These are phyloP conservation scores for Strigamia crassipes DNA, from an alignment of 2,888 invertebrate species.

Conservation along the genomic window DNA sequence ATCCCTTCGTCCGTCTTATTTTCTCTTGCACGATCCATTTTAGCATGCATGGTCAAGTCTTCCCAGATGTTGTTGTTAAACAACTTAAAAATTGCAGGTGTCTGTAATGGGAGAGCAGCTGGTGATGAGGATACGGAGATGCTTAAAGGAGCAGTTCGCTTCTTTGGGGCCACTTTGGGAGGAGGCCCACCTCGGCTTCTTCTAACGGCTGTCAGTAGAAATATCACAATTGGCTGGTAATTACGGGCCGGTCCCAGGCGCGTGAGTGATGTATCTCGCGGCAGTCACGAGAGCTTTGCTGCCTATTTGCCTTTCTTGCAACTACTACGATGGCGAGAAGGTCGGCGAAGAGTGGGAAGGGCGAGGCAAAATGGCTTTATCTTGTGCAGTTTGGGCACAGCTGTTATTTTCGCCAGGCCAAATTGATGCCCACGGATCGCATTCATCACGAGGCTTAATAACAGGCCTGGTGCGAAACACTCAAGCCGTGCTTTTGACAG, in stretches of 20 bases:
- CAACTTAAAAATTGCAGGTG: background rate
- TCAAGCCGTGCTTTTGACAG: slow-evolving; percentile 45
- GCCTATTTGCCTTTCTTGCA: slow-evolving; percentile 8
- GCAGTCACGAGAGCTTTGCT: slow-evolving; percentile 44
- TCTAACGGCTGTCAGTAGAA: slow-evolving; percentile 44
- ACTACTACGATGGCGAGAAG: background rate
- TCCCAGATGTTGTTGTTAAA: background rate
- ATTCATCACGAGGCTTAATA: slow-evolving; percentile 46
- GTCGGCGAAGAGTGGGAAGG: background rate
- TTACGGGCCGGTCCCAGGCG: slow-evolving; percentile 32
- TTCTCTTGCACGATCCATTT: background rate
- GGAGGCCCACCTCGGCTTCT: background rate
- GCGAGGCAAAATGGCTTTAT: slow-evolving; percentile 44
- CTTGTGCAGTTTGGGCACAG: slow-evolving; percentile 35
- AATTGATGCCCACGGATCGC: slow-evolving; percentile 47
- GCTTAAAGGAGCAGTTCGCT: background rate
- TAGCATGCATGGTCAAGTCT: background rate
- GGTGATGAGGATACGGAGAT: background rate
- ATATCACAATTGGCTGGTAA: slow-evolving; percentile 48
- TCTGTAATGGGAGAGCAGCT: background rate
- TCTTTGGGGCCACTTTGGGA: background rate
- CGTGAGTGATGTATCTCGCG: slow-evolving; percentile 46
- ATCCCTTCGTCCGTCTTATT: background rate
- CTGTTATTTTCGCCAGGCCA: slow-evolving; percentile 46
- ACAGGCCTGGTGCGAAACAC: slow-evolving; percentile 46